Base-by-base conservation (phyloP, 2,888 invertebrate genomes). In the Torymus tubicola region DNA sequence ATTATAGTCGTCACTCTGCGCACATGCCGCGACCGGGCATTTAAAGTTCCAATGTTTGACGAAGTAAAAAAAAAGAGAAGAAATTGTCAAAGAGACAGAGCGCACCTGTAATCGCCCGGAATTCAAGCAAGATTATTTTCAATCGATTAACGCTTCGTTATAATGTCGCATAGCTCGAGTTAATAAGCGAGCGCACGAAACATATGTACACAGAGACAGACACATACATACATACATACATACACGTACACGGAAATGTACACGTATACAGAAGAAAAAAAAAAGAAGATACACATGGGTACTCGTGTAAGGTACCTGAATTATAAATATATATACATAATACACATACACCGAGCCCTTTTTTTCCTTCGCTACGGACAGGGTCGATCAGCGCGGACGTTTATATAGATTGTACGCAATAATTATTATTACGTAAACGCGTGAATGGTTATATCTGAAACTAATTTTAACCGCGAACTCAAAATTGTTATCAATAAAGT, bases 31-130 rank as follows among this genome's bases (percentile, higher is more conserved):
- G 24, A 74, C 57, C 31, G 50, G 63, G 71, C 55, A 76, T 73
- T 77, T 13, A 68, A 77, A 80, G 80, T 82, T 82, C 80, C 74
- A 77, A 69, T 76, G 58, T n/a, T n/a, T 16, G 55, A 55, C 16
- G 58, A 12, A 55, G 16, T 52, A 70, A 64, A 53, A 18, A 64
- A 64, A n/a, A 24, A n/a, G n/a, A n/a, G n/a, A 18, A 50, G 52
- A 16, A 53, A 42, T 42, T 5, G 42, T 5, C 42, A 42, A 42
- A 63, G 58, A 61, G 67, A 42, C 58, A 77, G 61, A 58, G 50
- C 73, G 58, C 50, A 58, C 58, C 42, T 75, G 31, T 65, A 81
- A 81, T 76, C 63, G 75, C 60, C 67, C 67, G 73, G 64, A 76
- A 69, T 69, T 76, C 53, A 42, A 42, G 8, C 31, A 71, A 74